phyloP scores from a whole-genome alignment of 92 coral and sea anemone species.

The Actinernus sp. region DNA sequence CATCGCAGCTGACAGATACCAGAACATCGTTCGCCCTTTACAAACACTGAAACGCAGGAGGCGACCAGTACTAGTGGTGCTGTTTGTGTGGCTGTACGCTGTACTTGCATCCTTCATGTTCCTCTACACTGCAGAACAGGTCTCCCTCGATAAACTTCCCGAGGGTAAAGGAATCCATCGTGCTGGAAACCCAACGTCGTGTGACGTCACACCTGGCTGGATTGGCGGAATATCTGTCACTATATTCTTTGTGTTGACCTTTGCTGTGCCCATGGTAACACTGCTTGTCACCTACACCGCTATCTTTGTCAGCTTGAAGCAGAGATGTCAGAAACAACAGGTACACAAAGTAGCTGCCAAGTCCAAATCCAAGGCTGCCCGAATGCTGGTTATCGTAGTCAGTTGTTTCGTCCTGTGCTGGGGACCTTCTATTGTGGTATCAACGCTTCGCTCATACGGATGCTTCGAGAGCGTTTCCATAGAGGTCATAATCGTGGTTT shows the following conservation, averaged over 20 bases:
- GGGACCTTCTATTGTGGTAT: constrained; percentile 45
- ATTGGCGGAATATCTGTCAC: constrained; percentile 56
- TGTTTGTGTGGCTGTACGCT: constrained; percentile 59
- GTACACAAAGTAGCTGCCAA: constrained; percentile 49
- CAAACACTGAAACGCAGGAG: constrained; percentile 21
- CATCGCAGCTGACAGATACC: constrained; percentile 50
- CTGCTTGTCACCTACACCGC: constrained; percentile 43
- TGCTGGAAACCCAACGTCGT: constrained; percentile 11
- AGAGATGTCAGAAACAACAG: constrained; percentile 29
- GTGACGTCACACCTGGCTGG: constrained; percentile 44
- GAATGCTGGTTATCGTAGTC: constrained; percentile 57
- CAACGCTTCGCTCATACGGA: constrained; percentile 49
- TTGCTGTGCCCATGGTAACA: constrained; percentile 42
- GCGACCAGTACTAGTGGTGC: constrained; percentile 13
- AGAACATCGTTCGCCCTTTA: constrained; percentile 54
- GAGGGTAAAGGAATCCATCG: constrained; percentile 24
- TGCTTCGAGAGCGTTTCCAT: constrained; percentile 20
- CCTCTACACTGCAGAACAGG: constrained; percentile 17
- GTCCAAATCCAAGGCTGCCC: constrained; percentile 61
- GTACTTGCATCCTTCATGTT: constrained; percentile 18
- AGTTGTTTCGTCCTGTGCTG: constrained; percentile 39
- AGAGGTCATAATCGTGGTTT: constrained; percentile 29
- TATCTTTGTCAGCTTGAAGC: constrained; percentile 23
- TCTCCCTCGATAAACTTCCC: constrained; percentile 34
- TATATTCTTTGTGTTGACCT: constrained; percentile 35